phyloP scores from a whole-genome alignment of 2,113 vertebrate genomes.

The Dendrocopos noguchii region DNA sequence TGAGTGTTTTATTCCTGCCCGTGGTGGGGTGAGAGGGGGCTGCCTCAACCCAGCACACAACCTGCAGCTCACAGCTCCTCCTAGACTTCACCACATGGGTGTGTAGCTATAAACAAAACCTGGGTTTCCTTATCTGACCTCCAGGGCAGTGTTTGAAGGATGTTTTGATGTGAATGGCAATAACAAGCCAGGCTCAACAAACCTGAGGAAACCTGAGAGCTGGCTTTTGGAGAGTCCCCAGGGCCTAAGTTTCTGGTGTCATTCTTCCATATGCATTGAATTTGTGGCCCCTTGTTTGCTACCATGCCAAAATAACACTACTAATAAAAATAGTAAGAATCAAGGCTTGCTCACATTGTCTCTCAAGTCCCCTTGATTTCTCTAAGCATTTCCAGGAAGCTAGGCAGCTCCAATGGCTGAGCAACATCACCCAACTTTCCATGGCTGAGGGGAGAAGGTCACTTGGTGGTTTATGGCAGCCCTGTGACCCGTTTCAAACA shows the following conservation, averaged over 20 bases:
- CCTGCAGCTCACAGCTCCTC: background rate
- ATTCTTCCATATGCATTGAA: background rate
- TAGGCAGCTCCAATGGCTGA: background rate
- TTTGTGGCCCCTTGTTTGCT: background rate
- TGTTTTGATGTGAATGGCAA: background rate
- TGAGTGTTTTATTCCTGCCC: no score
- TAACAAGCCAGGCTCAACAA: background rate
- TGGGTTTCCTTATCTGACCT: background rate
- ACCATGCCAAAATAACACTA: background rate
- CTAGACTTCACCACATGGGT: rapidly evolving
- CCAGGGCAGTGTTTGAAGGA: background rate
- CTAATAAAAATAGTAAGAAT: background rate
- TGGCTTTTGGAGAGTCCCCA: background rate
- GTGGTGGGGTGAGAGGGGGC: no score
- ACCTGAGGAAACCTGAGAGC: background rate
- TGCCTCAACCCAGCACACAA: no score
- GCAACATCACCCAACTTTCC: background rate
- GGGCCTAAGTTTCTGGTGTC: background rate
- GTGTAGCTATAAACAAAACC: background rate
- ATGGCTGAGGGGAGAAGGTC: background rate
- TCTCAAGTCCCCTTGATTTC: background rate
- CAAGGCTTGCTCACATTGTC: background rate
- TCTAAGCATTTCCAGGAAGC: conserved; percentile 7
- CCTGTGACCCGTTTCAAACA: background rate
- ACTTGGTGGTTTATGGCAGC: background rate